Base-by-base conservation (phyloP, 1,140 invertebrate genomes). In the Musca vetustissima region DNA sequence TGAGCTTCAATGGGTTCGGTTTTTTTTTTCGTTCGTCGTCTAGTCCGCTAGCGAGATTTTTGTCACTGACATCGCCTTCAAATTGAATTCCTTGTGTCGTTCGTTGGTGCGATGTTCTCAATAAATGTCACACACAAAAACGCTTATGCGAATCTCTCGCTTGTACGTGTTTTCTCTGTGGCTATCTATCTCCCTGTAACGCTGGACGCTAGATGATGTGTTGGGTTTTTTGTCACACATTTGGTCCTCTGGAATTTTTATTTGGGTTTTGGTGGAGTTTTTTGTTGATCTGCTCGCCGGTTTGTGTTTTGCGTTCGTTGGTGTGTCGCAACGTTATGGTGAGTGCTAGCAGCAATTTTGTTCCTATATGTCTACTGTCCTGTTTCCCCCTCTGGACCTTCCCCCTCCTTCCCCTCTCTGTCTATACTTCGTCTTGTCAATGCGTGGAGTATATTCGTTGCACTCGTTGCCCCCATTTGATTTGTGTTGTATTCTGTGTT, bases 1-100 rank as follows among this genome's bases (percentile, higher is more conserved):
- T 81, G 79, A 81, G 79, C 72, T 68, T 69, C 22, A 64, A 53
- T 55, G 53, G 50, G n/a, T n/a, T n/a, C n/a, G n/a, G n/a, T 19
- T 67, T 67, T 67, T 52, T 55, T 49, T 15, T 17, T 28, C n/a
- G 25, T 61, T 59, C 28, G 55, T n/a, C n/a, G n/a, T n/a, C n/a
- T n/a, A n/a, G n/a, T n/a, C n/a, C n/a, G n/a, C n/a, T 21, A n/a
- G 32, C 4, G 7, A 19, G 49, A 11, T 19, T 22, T 52, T 52
- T 21, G 17, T 21, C 17, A 36, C 25, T 24, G 28, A 59, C 57
- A 61, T 36, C 36, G 57, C 36, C 36, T 43, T 61, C 15, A 9
- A 57, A 28, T 43, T 43, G 36, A 43, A 32, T 57, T 28, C 22
- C 25, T 25, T 11, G 53, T 55, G 17, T 22, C 22, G 17, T 36